A percentile compares a stretch with the other conserved stretches of the same genome.
Evolutionary conservation across 1,140 invertebrate species (phyloP).

Genomic region (Antheraea pernyi): DNA sequence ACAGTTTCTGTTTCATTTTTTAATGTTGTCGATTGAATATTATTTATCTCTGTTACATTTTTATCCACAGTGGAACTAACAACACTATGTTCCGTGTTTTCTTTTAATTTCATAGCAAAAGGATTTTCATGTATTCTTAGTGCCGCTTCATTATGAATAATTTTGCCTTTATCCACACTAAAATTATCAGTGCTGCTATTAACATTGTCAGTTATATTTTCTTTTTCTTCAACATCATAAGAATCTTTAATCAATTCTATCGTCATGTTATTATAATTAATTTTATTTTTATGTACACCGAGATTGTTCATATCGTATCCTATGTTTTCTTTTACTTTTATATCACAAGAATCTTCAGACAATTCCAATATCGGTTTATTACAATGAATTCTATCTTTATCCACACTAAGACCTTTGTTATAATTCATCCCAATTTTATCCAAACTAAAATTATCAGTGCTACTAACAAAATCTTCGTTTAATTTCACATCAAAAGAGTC

Average conservation of each 20-base stretch:
- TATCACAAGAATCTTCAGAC: background rate
- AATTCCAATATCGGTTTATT: background rate
- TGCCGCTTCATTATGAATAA: background rate
- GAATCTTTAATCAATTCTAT: background rate
- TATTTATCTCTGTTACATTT: background rate
- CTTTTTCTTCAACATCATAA: background rate
- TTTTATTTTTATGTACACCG: background rate
- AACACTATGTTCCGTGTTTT: background rate
- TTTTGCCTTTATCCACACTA: background rate
- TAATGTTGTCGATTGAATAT: background rate
- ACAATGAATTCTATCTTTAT: background rate
- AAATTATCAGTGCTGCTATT: background rate
- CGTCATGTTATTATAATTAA: background rate
- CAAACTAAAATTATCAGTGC: background rate
- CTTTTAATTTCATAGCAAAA: background rate
- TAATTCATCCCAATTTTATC: background rate
- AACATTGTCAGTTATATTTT: background rate
- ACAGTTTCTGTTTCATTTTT: slow-evolving; percentile 22
- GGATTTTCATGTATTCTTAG: background rate
- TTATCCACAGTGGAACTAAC: background rate
- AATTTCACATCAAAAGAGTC: background rate
- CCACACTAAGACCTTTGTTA: background rate
- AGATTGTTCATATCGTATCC: background rate
- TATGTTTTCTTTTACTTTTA: background rate
- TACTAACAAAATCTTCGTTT: background rate